Conservation (phyloP, 2,113 vertebrate genomes). For the Neogobius melanostomus region DNA sequence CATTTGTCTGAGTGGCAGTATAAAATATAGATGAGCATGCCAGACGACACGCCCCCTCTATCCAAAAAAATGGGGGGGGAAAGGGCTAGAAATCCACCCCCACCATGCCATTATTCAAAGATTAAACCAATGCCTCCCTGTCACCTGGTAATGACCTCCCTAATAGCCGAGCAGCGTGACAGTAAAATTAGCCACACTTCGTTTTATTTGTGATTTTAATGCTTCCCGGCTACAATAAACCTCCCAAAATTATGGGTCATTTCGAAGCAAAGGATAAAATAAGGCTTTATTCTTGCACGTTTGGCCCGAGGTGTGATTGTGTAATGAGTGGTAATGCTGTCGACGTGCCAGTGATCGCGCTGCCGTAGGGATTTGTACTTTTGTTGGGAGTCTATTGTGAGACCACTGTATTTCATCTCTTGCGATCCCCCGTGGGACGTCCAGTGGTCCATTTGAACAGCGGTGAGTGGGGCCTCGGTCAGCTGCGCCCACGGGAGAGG, state of each 20-base stretch:
- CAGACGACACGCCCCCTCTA: constrained; percentile 79
- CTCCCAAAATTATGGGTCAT: constrained; percentile 27
- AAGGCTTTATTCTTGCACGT: constrained; percentile 36
- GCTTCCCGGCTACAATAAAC: constrained; percentile 34
- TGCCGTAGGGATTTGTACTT: constrained; percentile 67
- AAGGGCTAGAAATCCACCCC: constrained; percentile 46
- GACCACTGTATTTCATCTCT: constrained; percentile 63
- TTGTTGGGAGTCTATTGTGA: constrained; percentile 61
- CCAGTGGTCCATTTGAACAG: constrained; percentile 65
- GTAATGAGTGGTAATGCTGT: constrained; percentile 66
- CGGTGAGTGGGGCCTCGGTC: constrained; percentile 35
- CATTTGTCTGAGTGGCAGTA: constrained; percentile 99
- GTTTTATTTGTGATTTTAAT: constrained; percentile 40
- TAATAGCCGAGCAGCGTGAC: constrained; percentile 53
- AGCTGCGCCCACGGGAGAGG: constrained; percentile 43
- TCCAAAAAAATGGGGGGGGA: constrained; percentile 27
- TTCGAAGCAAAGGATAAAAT: constrained; percentile 28
- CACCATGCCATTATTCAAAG: constrained; percentile 95
- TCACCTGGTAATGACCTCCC: constrained; percentile 73
- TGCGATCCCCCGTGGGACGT: constrained; percentile 60
- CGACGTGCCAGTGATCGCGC: constrained; percentile 55
- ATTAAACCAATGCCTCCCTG: constrained; percentile 78
- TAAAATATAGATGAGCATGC: constrained; percentile 99
- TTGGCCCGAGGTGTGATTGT: constrained; percentile 59
- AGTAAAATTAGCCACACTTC: constrained; percentile 64